Percentiles rank a stretch among this genome's conserved stretches.
These are phyloP conservation scores for Sigmodon hispidus DNA, from an alignment of 2,113 vertebrate species.

Conservation along the genomic window DNA sequence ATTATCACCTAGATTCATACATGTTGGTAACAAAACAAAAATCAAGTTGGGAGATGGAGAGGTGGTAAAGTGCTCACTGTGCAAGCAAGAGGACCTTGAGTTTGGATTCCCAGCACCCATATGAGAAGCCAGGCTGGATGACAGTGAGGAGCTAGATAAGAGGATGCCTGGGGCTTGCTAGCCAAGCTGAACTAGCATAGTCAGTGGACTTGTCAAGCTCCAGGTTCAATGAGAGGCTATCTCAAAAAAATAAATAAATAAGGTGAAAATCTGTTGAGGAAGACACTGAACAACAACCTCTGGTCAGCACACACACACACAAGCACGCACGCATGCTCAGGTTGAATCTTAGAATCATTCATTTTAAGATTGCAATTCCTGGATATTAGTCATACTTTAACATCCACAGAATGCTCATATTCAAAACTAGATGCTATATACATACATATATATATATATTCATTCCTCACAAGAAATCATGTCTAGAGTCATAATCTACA, in stretches of 20 bases:
- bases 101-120: not conserved
- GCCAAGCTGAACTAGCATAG: not conserved
- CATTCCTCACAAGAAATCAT: not conserved
- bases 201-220: not conserved
- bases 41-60: too few species aligned
- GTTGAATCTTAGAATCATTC: not conserved
- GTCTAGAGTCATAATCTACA: conserved; percentile 39
- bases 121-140: not conserved
- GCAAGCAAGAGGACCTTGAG: too few species aligned
- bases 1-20: not conserved
- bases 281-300: too few species aligned
- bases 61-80: not conserved
- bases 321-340: not conserved
- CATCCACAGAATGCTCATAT: not conserved
- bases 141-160: not conserved
- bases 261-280: not conserved
- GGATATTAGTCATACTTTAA: not conserved
- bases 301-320: not conserved
- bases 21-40: not conserved
- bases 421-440: not conserved
- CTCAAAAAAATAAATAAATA: not conserved
- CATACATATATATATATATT: too few species aligned
- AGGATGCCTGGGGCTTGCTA: not conserved
- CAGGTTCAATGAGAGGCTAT: not conserved
- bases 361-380: conserved; percentile 5